phyloP scores from a whole-genome alignment of 2,888 invertebrate genomes.

The Pemphredon lugubris region DNA sequence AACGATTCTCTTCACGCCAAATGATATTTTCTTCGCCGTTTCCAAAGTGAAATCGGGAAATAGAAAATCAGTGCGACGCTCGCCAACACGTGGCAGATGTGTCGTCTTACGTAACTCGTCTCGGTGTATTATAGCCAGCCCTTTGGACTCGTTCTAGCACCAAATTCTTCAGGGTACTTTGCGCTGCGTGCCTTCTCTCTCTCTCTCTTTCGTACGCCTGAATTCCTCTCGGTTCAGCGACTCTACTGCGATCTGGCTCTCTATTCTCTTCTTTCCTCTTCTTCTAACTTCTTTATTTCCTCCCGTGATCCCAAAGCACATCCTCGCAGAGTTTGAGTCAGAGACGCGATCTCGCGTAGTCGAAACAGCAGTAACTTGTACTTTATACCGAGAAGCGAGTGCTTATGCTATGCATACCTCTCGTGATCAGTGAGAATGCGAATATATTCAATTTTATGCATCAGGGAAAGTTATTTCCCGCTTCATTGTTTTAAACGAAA shows the following conservation, averaged over 20 bases:
- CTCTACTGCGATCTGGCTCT: constrained; percentile 34
- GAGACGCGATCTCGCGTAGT: neutral
- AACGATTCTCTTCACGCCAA: no score
- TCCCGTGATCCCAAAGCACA: neutral
- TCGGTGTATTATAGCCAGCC: constrained; percentile 23
- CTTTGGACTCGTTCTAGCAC: constrained; percentile 21
- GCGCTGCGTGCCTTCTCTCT: constrained; percentile 11
- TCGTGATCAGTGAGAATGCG: no score
- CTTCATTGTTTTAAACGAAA: no score
- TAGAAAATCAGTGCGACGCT: no score
- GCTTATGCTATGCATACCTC: no score
- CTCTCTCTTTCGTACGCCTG: constrained; percentile 21
- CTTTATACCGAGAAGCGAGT: no score
- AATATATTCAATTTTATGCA: no score
- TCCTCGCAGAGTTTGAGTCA: neutral
- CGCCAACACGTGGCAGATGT: constrained; percentile 51
- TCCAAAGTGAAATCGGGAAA: no score
- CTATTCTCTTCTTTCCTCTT: constrained; percentile 17
- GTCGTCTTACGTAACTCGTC: constrained; percentile 48
- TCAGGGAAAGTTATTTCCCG: no score
- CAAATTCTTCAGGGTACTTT: constrained; percentile 37
- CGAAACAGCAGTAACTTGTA: no score
- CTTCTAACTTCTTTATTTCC: neutral
- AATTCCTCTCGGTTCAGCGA: constrained; percentile 54
- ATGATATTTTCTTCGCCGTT: no score